phyloP scores from a whole-genome alignment of 2,888 invertebrate genomes.

The Limulus polyphemus region DNA sequence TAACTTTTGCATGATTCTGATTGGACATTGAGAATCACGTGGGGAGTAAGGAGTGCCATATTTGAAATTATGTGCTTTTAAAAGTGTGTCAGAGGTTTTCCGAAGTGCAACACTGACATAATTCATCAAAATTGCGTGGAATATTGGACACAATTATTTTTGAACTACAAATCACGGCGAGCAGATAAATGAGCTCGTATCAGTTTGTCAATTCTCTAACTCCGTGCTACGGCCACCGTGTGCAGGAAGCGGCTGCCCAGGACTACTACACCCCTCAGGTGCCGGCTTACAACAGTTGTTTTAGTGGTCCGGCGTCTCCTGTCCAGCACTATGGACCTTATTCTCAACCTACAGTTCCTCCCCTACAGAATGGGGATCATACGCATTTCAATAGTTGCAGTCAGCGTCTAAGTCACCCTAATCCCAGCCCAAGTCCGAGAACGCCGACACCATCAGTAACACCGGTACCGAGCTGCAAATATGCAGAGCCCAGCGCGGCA shows the following conservation, averaged over 20 bases:
- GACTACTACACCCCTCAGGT: slow-evolving; percentile 31
- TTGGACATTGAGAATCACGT: slow-evolving; percentile 28
- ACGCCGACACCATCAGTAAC: slow-evolving; percentile 23
- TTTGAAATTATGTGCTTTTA: slow-evolving; percentile 29
- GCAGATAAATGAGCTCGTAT: slow-evolving; percentile 79
- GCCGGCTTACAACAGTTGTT: slow-evolving; percentile 28
- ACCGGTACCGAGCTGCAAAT: slow-evolving; percentile 57
- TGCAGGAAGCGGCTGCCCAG: slow-evolving; percentile 21
- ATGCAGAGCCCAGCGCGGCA: slow-evolving; percentile 42
- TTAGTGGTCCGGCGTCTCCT: slow-evolving; percentile 23
- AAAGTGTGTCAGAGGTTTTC: slow-evolving; percentile 9
- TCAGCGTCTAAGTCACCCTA: slow-evolving; percentile 25
- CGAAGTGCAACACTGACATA: slow-evolving; percentile 35
- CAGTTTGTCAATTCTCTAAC: slow-evolving; percentile 91
- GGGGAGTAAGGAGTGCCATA: slow-evolving; percentile 25
- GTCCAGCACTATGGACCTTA: slow-evolving; percentile 40
- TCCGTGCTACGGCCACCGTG: slow-evolving; percentile 60
- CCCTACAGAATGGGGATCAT: slow-evolving; percentile 27
- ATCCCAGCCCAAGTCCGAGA: slow-evolving; percentile 15
- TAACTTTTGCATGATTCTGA: slow-evolving; percentile 17
- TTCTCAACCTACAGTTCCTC: slow-evolving; percentile 41
- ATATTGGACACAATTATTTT: slow-evolving; percentile 30
- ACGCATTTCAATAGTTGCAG: slow-evolving; percentile 22
- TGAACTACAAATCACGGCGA: slow-evolving; percentile 31
- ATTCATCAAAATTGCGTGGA: slow-evolving; percentile 36